Percentiles rank a stretch among this genome's conserved stretches.
Conservation (phyloP, 2,113 vertebrate genomes). For the Chloroceryle aenea region DNA sequence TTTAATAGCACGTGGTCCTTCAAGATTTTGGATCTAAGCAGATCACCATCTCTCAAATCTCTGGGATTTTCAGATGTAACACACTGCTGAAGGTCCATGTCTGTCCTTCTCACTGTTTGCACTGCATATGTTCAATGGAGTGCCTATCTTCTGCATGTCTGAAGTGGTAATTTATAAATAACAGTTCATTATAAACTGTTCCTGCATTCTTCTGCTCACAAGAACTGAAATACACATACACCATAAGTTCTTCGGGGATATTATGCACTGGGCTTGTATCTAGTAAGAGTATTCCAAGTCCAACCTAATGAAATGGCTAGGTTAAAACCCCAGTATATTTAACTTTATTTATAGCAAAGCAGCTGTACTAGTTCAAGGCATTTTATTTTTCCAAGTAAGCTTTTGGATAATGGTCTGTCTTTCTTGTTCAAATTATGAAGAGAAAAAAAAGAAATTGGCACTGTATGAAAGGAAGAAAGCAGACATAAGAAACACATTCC, state of each 20-base stretch:
- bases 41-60: not conserved
- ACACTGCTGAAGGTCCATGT: not conserved
- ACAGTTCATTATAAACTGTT: not conserved
- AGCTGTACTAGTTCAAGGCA: conserved; percentile 23
- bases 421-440: conserved; percentile 13
- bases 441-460: conserved; percentile 4
- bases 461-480: conserved; percentile 1
- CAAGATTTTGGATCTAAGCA: not conserved
- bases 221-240: not conserved
- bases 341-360: conserved; percentile 29
- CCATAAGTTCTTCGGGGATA: not conserved
- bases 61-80: not conserved
- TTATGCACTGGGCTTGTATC: not conserved
- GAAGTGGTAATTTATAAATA: not conserved
- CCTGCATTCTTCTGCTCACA: not conserved
- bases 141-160: not conserved
- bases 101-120: not conserved
- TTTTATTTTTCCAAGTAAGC: conserved; percentile 44
- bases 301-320: not conserved
- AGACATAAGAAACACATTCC: conserved; percentile 58
- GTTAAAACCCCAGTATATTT: not conserved
- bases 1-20: not conserved
- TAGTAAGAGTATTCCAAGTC: not conserved
- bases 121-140: not conserved
- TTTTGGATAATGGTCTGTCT: conserved; percentile 2